These are phyloP conservation scores for Phyllotis vaccarum DNA, from an alignment of 2,797 vertebrate genomes.

Conservation along the genomic window DNA sequence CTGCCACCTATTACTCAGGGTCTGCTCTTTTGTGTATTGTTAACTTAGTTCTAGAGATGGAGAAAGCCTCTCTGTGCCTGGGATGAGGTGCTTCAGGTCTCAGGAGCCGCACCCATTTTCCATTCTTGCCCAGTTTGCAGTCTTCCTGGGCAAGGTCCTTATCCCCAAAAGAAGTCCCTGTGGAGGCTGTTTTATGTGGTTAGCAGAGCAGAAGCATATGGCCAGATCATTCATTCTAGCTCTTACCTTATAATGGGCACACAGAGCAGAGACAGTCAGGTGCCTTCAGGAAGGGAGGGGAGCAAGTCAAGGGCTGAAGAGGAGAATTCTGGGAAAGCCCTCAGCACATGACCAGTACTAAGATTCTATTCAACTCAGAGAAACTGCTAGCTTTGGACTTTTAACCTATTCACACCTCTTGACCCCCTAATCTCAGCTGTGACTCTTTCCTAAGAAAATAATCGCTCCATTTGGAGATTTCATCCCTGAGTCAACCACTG, in stretches of 20 bases:
- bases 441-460: neutral
- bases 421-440: neutral
- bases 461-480: neutral
- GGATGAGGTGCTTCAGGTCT: neutral
- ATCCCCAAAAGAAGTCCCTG: neutral
- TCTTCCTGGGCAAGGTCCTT: neutral
- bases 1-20: neutral
- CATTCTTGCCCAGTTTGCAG: neutral
- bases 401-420: neutral
- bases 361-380: neutral
- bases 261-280: neutral
- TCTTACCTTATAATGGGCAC: neutral
- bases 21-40: neutral
- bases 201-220: neutral
- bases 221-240: no score
- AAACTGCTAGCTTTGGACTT: neutral
- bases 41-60: neutral
- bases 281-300: neutral
- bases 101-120: neutral
- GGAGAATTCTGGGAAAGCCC: neutral
- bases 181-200: neutral
- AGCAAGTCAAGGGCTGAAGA: neutral
- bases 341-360: neutral
- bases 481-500: neutral
- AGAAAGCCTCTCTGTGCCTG: neutral